Base-by-base conservation (phyloP, 2,888 invertebrate genomes). In the Dolichomitus sp. region DNA sequence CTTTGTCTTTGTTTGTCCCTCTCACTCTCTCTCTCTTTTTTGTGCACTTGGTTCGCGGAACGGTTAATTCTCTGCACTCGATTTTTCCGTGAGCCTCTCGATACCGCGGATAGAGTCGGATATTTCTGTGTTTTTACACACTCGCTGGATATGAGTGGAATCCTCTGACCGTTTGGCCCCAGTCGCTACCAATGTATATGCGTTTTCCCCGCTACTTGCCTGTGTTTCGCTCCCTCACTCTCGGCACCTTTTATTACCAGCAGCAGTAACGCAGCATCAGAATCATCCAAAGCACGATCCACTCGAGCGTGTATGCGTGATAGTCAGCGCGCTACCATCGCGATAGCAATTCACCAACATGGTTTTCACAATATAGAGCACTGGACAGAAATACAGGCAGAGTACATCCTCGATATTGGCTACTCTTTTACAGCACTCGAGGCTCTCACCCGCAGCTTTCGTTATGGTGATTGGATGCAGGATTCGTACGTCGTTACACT, bases 271-370 rank as follows among this genome's bases (percentile, higher is more conserved):
- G n/a, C 40, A 61, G 52, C 57, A 14, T 23, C 27, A 61, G 59
- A 30, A 59, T 81, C 66, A n/a, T 37, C 57, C 23, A 65, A 73
- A 73, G 54, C 37, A 57, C 52, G 65, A 72, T 66, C 45, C 75
- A 80, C 72, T 81, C 61, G 73, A 81, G 73, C 72, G 68, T 73
- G 52, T 42, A 48, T 30, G 17, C 61, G 72, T 37, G 81, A 73
- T 81, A 69, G 80, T 42, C 27, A 30, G 6, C 40, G 27, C 7
- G 37, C 11, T 7, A 19, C 42, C 40, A 1, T 7, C 57, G 59
- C 37, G 66, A 81, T 61, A 59, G 61, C 73, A 61, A n/a, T 50
- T 61, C n/a, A 14, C 33, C 59, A 33, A 54, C 19, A 19, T 19
- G 14, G 14, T 23, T 23, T 75, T 11, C 40, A 61, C 37, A 40